Conservation (phyloP, 2,888 invertebrate genomes). For the Petrophora chlorosata region DNA sequence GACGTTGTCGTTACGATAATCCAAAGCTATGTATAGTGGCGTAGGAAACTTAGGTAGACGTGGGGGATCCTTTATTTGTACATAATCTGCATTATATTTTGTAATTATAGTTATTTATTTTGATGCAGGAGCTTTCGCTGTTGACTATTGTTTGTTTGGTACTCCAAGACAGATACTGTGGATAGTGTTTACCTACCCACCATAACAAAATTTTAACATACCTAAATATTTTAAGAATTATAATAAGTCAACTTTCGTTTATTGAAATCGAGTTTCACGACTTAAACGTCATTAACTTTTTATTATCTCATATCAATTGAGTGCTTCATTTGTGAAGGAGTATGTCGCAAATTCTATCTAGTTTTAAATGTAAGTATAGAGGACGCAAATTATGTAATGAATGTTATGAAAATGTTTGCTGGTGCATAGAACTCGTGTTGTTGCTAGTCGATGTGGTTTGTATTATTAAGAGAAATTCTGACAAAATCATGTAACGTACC, state of each 20-base stretch:
- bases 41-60: conserved; percentile 64
- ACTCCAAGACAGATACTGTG: conserved; percentile 71
- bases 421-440: conserved; percentile 41
- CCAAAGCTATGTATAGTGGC: conserved; percentile 77
- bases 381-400: conserved; percentile 17
- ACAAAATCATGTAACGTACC: conserved; percentile 34
- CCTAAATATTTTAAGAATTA: background rate
- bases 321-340: conserved; percentile 7
- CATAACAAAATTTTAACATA: background rate
- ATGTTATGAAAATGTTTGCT: conserved; percentile 9
- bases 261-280: background rate
- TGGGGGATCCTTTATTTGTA: conserved; percentile 59
- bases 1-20: conserved; percentile 71
- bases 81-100: conserved; percentile 63
- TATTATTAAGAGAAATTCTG: conserved; percentile 31
- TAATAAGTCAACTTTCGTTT: background rate
- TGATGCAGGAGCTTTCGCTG: conserved; percentile 69
- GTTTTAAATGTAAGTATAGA: conserved; percentile 7
- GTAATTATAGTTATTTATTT: conserved; percentile 77
- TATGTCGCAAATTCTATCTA: conserved; percentile 14
- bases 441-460: conserved; percentile 55
- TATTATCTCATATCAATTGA: conserved; percentile 11
- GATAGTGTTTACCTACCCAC: conserved; percentile 34
- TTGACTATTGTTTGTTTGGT: conserved; percentile 57
- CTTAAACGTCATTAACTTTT: background rate